Evolutionary conservation across 2,113 vertebrate species (phyloP), one percentile per base, ranked within the genome.

Genomic region (Gadus macrocephalus): DNA sequence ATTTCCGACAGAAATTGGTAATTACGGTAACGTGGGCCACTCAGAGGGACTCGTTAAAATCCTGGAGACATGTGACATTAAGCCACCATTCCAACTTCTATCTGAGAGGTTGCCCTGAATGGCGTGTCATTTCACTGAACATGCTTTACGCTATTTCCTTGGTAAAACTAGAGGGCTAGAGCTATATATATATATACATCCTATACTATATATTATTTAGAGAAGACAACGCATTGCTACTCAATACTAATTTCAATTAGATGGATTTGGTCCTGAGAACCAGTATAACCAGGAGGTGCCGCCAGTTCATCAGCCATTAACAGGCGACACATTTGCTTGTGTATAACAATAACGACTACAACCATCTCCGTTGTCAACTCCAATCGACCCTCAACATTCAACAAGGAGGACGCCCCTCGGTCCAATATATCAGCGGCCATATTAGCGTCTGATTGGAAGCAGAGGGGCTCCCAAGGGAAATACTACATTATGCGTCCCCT

Each of bases 31-130:
- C 59, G 53, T 71, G 25, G 14, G 69, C 9, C 49, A 69, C 73
- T 83, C 80, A 19, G 82, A 78, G 42, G 60, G 59, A 76, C 59
- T 77, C 73, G 67, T 80, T 82, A 72, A 67, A 77, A 69, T 49
- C 64, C 58, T 15, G 73, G 19, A 28, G 15, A 22, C 0, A 2
- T 59, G 75, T 80, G 64, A 77, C 58, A 42, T 72, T 76, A 49
- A 28, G 64, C 73, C 60, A 27, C 61, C 53, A 71, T 72, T 83
- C 71, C 56, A 80, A 69, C 53, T 79, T 71, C 73, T 42, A 8
- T 1, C 61, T 75, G 55, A 73, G 65, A 42, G 71, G 70, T 78
- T 66, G n/a, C 53, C 38, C n/a, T 49, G 49, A 66, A 66, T 53
- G 38, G n/a, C 42, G 2, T 20, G 38, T 66, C 35, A 65, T 65